Evolutionary conservation across 2,888 invertebrate genomes (phyloP), one percentile per base, ranked within the genome.

Genomic region (Blastobasis adustella): DNA sequence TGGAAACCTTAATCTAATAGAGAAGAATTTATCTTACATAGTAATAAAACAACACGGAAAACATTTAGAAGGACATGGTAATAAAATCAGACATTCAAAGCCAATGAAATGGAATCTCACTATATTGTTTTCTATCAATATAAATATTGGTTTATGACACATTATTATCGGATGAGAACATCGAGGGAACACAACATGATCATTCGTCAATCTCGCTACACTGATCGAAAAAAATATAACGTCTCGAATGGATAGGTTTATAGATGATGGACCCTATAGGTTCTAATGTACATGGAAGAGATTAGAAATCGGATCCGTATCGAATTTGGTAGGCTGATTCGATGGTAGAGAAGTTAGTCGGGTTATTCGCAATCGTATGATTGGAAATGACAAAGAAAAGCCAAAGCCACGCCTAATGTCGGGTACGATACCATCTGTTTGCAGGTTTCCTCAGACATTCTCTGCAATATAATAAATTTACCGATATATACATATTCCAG

Each of bases 391-490:
- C 67, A 83, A 70, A 85, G 72, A 81, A 78, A 87, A 86, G 85
- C 86, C 73, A 86, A 88, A 88, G 87, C 87, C 86, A 88, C 87
- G 85, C 86, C 87, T 88, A 88, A 71, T 74, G 68, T 68, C 74
- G 71, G 71, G 79, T 87, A 87, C 86, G 75, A 82, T 93, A 93
- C 93, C 93, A 93, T 93, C 89, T 93, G 92, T 92, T 93, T 93
- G 93, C 93, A 93, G 91, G 92, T 91, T 90, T 93, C 93, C 91
- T 93, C 93, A 90, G 93, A 93, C 92, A 93, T 92, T 92, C 91
- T 93, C 93, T 93, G 93, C 91, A 92, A 93, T 92, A 87, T 81
- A 91, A 91, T 86, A 85, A 84, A 83, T 78, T 73, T 64, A 69
- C 76, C 71, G 76, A 76, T 78, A 75, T 76, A 82, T 72, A 74